phyloP scores from a whole-genome alignment of 30 jellyfish, hydroid and myxozoan genomes.

The Hydractinia echinata region DNA sequence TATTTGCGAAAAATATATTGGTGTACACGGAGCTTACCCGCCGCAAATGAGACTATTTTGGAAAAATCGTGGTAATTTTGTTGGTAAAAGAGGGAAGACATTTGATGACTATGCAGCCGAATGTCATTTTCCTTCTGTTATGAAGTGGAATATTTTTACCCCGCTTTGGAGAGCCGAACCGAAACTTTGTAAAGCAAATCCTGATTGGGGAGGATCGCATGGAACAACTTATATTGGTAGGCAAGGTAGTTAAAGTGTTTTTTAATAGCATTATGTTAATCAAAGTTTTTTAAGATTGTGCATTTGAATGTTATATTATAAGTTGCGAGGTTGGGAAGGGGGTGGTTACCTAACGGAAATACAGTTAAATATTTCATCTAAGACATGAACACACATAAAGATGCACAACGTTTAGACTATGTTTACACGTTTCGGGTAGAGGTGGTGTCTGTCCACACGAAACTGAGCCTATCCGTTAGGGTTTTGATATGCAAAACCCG shows the following conservation, averaged over 20 bases:
- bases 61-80: conserved; percentile 30
- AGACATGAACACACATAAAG: no score
- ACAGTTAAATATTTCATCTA: no score
- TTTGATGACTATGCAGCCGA: conserved; percentile 6
- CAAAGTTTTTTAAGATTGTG: neutral
- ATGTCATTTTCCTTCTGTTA: neutral
- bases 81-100: neutral
- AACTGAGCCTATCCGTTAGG: no score
- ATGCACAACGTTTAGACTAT: no score
- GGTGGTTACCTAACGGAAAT: no score
- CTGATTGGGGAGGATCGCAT: conserved; percentile 10
- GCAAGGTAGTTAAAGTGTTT: neutral
- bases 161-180: neutral
- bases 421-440: no score
- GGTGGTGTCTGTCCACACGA: no score
- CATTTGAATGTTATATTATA: no score
- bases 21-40: conserved; percentile 80
- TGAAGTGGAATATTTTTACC: neutral
- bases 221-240: conserved; percentile 6
- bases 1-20: conserved; percentile 53
- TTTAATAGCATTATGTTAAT: neutral
- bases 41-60: conserved; percentile 46
- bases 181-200: neutral
- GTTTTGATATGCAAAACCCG: no score
- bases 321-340: no score